Base-by-base conservation (phyloP, 2,113 vertebrate species). In the Phalacrocorax brasilianus region DNA sequence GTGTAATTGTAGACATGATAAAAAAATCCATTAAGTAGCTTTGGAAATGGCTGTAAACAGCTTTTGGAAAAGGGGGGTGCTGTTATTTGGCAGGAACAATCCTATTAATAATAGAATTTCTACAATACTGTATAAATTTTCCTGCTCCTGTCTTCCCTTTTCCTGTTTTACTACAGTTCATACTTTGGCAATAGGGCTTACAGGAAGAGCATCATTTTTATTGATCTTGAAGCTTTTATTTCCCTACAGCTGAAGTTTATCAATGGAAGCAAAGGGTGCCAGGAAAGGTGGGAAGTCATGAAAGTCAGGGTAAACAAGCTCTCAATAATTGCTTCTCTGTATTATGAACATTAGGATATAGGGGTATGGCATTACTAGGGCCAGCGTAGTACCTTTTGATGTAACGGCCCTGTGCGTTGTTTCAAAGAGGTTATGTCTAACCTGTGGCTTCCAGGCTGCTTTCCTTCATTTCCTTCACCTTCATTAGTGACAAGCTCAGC, bases 1-100 rank as follows among this genome's bases (percentile, higher is more conserved):
- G 66, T 75, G 90, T 92, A 95, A 97, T 63, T 94, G 72, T 95
- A 97, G 93, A 95, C 61, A 27, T 53, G 66, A 89, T 92, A 67
- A 96, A 92, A 85, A 92, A 82, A 72, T 86, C 82, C 67, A 86
- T 94, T 95, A 97, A 96, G 68, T 83, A 72, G 81, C 66, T 87
- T 95, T 91, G 75, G 77, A 93, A 96, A 94, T 95, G 74, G 20
- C 23, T 91, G 61, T 85, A 92, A 96, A 92, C 74, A 93, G 53
- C 63, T 91, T 97, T 94, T 91, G 61, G 67, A 83, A 90, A 71
- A 42, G 6, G 13, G 35, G 19, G 18, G 19, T 21, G 15, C 24
- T 32, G 55, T 79, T 33, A 78, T 95, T 93, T 96, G 95, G 42
- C 88, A 85, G 77, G 38, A 67, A 19, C n/a, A 68, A 32, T 38